Evolutionary conservation across 2,888 invertebrate genomes (phyloP).

Genomic region (Bembecia ichneumoniformis): DNA sequence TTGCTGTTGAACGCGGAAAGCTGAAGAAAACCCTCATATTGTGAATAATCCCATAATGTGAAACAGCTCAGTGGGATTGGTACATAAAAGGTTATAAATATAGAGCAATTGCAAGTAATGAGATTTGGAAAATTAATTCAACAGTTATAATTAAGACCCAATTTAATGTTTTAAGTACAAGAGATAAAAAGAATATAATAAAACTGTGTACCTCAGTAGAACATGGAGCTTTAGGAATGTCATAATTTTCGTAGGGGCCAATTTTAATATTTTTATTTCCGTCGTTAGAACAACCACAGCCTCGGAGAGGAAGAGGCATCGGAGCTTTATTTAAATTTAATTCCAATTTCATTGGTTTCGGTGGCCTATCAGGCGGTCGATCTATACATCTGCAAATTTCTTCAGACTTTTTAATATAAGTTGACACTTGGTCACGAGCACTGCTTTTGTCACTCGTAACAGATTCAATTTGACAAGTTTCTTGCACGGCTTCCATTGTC

Average conservation of each 20-base stretch:
- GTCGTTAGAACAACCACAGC: conserved; percentile 20
- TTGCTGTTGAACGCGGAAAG: no score
- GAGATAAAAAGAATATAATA: no score
- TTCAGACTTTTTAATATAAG: conserved; percentile 26
- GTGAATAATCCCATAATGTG: no score
- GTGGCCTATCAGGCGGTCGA: conserved; percentile 74
- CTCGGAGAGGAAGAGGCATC: conserved; percentile 37
- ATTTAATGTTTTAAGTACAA: no score
- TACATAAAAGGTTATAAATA: no score
- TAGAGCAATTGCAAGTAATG: no score
- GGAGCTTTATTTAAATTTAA: conserved; percentile 47
- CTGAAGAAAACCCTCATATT: no score
- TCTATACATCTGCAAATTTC: conserved; percentile 31
- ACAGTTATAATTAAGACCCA: no score
- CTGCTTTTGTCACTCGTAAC: conserved; percentile 8
- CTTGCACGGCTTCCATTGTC: conserved; percentile 63
- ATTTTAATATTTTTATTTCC: conserved; percentile 34
- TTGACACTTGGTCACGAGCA: conserved; percentile 12
- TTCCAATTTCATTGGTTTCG: conserved; percentile 58
- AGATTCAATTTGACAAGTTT: conserved; percentile 19
- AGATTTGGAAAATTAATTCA: no score
- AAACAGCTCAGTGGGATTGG: no score
- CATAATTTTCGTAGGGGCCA: conserved; percentile 83
- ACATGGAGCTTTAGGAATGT: conserved; percentile 76
- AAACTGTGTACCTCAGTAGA: conserved; percentile 55